phyloP scores from a whole-genome alignment of 2,113 vertebrate species.

The Lepus timidus region DNA sequence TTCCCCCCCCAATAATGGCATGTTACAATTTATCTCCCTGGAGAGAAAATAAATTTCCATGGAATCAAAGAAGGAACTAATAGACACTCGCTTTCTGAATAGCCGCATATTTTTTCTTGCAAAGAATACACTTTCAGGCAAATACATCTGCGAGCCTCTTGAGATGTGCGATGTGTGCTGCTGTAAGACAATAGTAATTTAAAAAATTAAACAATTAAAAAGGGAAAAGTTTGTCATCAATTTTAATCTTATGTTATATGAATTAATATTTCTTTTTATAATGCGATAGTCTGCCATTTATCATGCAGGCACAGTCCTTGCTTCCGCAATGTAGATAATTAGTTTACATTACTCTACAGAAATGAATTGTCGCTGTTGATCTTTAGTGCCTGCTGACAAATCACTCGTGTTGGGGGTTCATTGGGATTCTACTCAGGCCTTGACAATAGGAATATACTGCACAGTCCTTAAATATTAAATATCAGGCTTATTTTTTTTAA shows the following conservation, averaged over 20 bases:
- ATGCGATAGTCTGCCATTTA: conserved; percentile 79
- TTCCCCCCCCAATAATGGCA: conserved; percentile 81
- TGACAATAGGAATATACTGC: conserved; percentile 29
- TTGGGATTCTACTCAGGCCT: conserved; percentile 68
- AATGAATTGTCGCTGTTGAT: conserved; percentile 84
- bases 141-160: conserved; percentile 82
- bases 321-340: conserved; percentile 83
- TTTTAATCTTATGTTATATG: conserved; percentile 82
- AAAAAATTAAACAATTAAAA: conserved; percentile 86
- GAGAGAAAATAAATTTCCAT: conserved; percentile 86
- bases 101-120: conserved; percentile 64
- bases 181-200: conserved; percentile 87
- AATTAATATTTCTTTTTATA: conserved; percentile 85
- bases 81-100: conserved; percentile 84
- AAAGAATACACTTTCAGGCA: conserved; percentile 87
- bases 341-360: conserved; percentile 87
- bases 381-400: conserved; percentile 81
- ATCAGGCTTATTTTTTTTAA: conserved; percentile 58
- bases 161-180: conserved; percentile 79
- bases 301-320: conserved; percentile 74
- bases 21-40: conserved; percentile 89
- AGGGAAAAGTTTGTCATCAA: conserved; percentile 86
- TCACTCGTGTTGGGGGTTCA: conserved; percentile 74
- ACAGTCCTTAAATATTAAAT: conserved; percentile 63
- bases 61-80: conserved; percentile 84